These are phyloP conservation scores for Gopherus evgoodei DNA, from an alignment of 2,113 vertebrate species.

Conservation along the genomic window DNA sequence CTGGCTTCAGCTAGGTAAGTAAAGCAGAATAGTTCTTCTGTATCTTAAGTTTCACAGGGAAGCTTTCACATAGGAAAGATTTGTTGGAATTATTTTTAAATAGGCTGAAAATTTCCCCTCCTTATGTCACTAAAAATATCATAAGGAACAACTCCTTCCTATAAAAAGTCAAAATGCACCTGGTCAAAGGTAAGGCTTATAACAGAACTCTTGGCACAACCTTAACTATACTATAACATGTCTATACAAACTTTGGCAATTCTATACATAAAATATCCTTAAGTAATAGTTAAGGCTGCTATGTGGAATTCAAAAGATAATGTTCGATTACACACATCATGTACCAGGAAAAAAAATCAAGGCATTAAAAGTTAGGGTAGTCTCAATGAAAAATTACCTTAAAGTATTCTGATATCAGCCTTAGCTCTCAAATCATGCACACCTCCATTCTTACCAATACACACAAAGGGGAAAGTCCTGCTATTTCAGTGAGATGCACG, in stretches of 20 bases:
- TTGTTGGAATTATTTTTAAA: background rate
- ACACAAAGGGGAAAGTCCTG: background rate
- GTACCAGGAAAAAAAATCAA: background rate
- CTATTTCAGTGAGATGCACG: background rate
- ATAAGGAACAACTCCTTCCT: background rate
- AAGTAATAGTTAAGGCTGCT: background rate
- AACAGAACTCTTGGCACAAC: background rate
- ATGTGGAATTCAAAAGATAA: background rate
- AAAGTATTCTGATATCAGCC: background rate
- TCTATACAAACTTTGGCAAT: background rate
- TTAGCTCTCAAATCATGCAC: accelerated
- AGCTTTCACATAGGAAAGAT: background rate
- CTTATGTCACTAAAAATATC: background rate
- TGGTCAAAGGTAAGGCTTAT: background rate
- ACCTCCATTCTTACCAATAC: background rate
- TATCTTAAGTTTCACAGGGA: background rate
- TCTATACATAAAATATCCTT: background rate
- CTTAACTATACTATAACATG: background rate
- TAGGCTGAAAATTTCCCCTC: background rate
- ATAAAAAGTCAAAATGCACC: background rate
- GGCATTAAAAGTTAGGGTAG: background rate
- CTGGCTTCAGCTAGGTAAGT: background rate
- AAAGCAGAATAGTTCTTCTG: background rate
- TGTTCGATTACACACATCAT: background rate
- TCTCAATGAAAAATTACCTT: background rate